Evolutionary conservation across 1,140 invertebrate species (phyloP).

Genomic region (Euwallacea fornicatus): DNA sequence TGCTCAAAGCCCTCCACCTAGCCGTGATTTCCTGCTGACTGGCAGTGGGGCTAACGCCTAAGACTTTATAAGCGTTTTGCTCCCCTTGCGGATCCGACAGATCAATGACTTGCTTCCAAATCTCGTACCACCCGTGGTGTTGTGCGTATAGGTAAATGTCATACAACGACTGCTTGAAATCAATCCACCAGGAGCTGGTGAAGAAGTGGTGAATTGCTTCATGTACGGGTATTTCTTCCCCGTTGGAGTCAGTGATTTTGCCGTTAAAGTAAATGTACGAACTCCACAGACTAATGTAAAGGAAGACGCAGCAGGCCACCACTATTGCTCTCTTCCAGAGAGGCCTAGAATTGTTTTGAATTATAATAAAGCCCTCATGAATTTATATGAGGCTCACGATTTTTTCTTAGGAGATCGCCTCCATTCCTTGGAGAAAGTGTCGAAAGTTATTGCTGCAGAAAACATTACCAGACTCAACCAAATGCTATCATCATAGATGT

Average conservation of each 20-base stretch:
- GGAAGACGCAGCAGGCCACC: conserved; percentile 61
- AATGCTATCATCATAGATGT: conserved; percentile 68
- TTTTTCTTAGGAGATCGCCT: conserved; percentile 63
- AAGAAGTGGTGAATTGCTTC: conserved; percentile 90
- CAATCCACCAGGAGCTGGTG: conserved; percentile 79
- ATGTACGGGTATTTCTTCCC: conserved; percentile 82
- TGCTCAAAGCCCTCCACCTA: conserved; percentile 77
- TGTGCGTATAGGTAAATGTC: conserved; percentile 58
- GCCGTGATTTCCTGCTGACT: conserved; percentile 84
- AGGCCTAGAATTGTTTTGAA: conserved; percentile 34
- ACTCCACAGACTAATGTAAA: conserved; percentile 75
- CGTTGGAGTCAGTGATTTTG: conserved; percentile 80
- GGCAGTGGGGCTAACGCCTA: conserved; percentile 73
- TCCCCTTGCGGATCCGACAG: conserved; percentile 87
- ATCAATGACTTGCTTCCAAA: conserved; percentile 85
- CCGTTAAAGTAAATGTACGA: conserved; percentile 90
- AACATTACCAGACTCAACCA: conserved; percentile 70
- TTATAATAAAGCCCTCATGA: not conserved
- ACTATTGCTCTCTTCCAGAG: conserved; percentile 55
- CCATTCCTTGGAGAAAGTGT: conserved; percentile 77
- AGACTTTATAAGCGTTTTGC: conserved; percentile 82
- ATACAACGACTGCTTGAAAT: conserved; percentile 72
- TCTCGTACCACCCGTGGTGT: conserved; percentile 59
- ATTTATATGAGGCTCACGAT: conserved; percentile 34
- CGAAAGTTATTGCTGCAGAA: conserved; percentile 66